phyloP scores from a whole-genome alignment of 2,113 vertebrate genomes.

The Ciconia maguari region DNA sequence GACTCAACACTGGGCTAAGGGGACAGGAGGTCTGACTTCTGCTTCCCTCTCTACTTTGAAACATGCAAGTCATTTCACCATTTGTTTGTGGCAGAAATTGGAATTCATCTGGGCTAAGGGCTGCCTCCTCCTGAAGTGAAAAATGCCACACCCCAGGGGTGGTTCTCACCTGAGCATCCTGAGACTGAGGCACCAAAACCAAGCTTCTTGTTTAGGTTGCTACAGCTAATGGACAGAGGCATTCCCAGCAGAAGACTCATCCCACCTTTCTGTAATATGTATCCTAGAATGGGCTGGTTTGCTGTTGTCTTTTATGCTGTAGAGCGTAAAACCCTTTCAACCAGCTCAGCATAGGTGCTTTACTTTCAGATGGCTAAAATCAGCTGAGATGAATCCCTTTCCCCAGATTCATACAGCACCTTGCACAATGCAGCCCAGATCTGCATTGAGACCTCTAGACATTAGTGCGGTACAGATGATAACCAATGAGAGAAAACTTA shows the following conservation, averaged over 20 bases:
- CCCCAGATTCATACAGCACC: not conserved
- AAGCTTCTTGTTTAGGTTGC: not conserved
- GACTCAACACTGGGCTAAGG: not conserved
- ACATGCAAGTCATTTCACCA: not conserved
- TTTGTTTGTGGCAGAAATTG: not conserved
- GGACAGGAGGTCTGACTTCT: not conserved
- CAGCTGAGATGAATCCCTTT: not conserved
- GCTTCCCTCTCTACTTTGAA: not conserved
- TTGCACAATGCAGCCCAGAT: not conserved
- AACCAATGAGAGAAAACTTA: constrained; percentile 7
- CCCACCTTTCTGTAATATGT: not conserved
- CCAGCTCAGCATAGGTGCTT: not conserved
- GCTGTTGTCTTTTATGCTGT: not conserved
- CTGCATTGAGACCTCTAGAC: not conserved
- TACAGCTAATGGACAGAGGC: not conserved
- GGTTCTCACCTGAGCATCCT: not conserved
- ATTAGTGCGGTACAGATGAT: not conserved
- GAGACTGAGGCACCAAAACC: not conserved
- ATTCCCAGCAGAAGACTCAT: not conserved
- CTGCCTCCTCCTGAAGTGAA: not conserved
- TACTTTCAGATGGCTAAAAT: not conserved
- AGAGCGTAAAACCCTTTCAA: not conserved
- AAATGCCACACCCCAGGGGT: not conserved
- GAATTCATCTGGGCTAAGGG: not conserved
- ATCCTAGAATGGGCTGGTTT: not conserved